phyloP scores from a whole-genome alignment of 2,797 vertebrate species.

The Falco peregrinus region DNA sequence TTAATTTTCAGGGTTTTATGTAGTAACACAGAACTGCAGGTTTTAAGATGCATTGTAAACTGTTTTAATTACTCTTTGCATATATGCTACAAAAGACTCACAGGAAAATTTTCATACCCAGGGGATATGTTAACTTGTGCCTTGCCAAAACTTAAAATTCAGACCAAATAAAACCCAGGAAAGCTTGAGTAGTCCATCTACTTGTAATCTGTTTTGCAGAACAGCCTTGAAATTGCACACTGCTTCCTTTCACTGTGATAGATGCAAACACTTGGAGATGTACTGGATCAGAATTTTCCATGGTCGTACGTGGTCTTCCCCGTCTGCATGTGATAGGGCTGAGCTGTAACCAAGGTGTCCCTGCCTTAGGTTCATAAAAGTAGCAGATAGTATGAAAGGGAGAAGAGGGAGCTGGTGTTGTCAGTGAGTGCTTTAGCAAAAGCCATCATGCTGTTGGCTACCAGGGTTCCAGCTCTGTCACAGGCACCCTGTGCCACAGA shows the following conservation, averaged over 20 bases:
- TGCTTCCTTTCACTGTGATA: background rate
- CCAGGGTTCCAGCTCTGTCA: background rate
- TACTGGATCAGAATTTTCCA: background rate
- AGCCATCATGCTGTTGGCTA: fast-evolving
- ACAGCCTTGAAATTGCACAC: background rate
- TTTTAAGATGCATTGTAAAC: background rate
- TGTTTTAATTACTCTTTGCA: background rate
- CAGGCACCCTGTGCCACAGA: background rate
- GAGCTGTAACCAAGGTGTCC: background rate
- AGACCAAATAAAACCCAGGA: background rate
- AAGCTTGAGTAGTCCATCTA: background rate
- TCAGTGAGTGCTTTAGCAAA: background rate
- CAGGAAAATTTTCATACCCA: background rate
- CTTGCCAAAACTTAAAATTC: background rate
- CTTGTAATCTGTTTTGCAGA: background rate
- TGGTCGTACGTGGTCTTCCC: fast-evolving
- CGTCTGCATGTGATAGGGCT: background rate
- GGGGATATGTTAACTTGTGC: background rate
- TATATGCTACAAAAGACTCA: background rate
- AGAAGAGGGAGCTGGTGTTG: background rate
- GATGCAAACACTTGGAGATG: background rate
- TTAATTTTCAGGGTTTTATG: background rate
- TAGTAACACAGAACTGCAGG: background rate
- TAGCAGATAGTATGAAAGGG: background rate
- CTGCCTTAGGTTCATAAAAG: background rate